Evolutionary conservation across 2,888 invertebrate species (phyloP).

Genomic region (Euplexia lucipara): DNA sequence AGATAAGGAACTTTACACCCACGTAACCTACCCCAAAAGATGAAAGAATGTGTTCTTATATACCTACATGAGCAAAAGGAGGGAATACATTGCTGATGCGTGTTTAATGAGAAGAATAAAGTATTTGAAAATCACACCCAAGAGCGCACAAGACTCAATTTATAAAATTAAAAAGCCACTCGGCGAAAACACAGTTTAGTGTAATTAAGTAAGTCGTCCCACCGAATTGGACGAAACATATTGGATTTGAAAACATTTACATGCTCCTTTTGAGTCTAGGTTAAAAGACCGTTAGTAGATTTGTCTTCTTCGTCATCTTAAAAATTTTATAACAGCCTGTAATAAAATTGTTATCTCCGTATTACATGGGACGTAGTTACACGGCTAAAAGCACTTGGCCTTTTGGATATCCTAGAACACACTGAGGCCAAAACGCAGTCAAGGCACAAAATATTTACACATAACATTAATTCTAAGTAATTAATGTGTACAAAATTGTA

Average conservation of each 20-base stretch:
- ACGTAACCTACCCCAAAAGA: too few species aligned
- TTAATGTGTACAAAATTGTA: too few species aligned
- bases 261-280: neutral
- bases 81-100: neutral
- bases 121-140: constrained; percentile 45
- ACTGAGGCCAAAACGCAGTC: too few species aligned
- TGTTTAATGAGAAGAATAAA: constrained; percentile 22
- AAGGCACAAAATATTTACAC: too few species aligned
- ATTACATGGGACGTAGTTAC: neutral
- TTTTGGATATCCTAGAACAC: too few species aligned
- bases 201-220: neutral
- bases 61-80: neutral
- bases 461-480: too few species aligned
- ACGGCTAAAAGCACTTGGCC: neutral
- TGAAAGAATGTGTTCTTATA: too few species aligned
- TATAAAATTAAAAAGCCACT: constrained; percentile 46
- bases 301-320: too few species aligned
- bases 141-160: constrained; percentile 33
- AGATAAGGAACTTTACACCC: too few species aligned
- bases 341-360: neutral
- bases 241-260: neutral
- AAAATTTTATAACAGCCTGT: neutral
- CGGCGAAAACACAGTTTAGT: constrained; percentile 26
- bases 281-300: too few species aligned
- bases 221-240: constrained; percentile 8